phyloP scores from a whole-genome alignment of 2,113 vertebrate genomes.

The Sarotherodon lohbergeri region DNA sequence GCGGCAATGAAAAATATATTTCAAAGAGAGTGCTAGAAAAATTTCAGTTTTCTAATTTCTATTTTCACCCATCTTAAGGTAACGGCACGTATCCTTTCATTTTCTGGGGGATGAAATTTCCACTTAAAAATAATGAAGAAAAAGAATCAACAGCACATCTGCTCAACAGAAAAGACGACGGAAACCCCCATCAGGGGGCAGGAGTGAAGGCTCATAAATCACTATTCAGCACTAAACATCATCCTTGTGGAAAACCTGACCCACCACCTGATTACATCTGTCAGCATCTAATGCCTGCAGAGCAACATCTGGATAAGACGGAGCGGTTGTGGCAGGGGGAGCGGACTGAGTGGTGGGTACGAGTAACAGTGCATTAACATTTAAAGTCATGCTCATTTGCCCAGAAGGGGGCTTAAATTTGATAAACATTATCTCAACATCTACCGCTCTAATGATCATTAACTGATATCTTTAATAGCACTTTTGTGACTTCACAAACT shows the following conservation, averaged over 20 bases:
- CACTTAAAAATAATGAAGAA: background rate
- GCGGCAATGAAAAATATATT: background rate
- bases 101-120: background rate
- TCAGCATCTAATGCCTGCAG: background rate
- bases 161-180: background rate
- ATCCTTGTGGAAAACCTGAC: background rate
- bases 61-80: background rate
- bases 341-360: background rate
- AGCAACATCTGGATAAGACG: background rate
- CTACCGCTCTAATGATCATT: background rate
- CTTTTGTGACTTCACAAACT: background rate
- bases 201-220: background rate
- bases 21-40: background rate
- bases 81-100: background rate
- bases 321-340: background rate
- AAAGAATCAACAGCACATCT: background rate
- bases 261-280: background rate
- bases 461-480: background rate
- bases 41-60: rapidly evolving
- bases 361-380: background rate
- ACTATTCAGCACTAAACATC: background rate
- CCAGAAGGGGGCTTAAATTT: background rate
- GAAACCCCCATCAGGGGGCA: background rate
- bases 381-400: background rate
- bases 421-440: background rate